Evolutionary conservation across 2,888 invertebrate species (phyloP), one percentile per base, ranked within the genome.

Genomic region (Amblyjoppa fuscipennis): DNA sequence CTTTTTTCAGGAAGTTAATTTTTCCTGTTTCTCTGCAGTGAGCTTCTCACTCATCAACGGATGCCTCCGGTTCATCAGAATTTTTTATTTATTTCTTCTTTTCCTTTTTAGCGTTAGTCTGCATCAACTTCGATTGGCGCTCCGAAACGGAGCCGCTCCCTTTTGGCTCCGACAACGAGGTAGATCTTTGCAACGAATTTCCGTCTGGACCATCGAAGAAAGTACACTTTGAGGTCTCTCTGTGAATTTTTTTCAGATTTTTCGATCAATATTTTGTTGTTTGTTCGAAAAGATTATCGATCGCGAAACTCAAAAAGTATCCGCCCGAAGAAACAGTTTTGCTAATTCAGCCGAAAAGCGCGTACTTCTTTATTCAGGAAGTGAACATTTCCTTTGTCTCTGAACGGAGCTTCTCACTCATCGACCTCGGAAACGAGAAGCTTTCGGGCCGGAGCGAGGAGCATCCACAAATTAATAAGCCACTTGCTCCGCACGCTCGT

Each of bases 401-500:
- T 16, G 31, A 13, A 31, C 5, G 25, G 25, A 69, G 45, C 25
- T 13, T 7, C 25, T 69, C 41, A 61, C 25, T 69, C 25, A 13
- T 73, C 64, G 70, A 66, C 41, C n/a, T 38, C 64, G 38, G 7
- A 49, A 25, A 41, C 31, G 49, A 73, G 59, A 7, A 71, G 20
- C 34, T 9, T n/a, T n/a, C 45, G 45, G 4, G 25, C 49, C 38
- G 41, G 45, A n/a, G 25, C 31, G 6, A 51, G 38, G 53, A 51
- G 38, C 64, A 11, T 41, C 5, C 34, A 68, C 53, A 69, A 75
- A 80, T 80, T 76, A 64, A 76, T 64, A 64, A 70, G 69, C 38
- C 75, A 66, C 56, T 80, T 70, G 75, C 61, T 61, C 61, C 13
- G 34, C 25, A 64, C 51, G 79, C 79, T 83, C 85, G 70, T 84